Evolutionary conservation across 1,140 invertebrate species (phyloP).

Genomic region (Zaprionus africanus): DNA sequence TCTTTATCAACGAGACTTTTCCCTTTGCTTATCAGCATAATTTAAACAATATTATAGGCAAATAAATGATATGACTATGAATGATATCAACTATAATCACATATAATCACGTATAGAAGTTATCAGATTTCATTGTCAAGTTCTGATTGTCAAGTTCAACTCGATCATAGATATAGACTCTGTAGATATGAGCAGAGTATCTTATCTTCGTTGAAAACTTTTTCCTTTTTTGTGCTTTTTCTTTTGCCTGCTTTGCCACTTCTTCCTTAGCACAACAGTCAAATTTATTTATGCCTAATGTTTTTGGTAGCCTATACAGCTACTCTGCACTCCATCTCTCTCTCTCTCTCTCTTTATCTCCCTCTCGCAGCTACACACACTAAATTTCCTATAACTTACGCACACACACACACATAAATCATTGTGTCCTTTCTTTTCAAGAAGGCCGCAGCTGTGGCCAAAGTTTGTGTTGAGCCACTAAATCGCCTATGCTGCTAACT

Average conservation of each 20-base stretch:
- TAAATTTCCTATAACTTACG: conserved; percentile 25
- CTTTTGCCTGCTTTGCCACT: background rate
- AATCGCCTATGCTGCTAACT: background rate
- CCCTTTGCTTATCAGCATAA: background rate
- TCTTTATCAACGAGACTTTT: background rate
- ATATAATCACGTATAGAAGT: background rate
- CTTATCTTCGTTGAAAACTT: conserved; percentile 22
- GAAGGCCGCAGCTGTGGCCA: conserved; percentile 46
- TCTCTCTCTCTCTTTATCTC: background rate
- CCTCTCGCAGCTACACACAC: background rate
- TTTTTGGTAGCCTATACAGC: conserved; percentile 50
- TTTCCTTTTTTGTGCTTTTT: conserved; percentile 20
- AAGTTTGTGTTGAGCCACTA: conserved; percentile 34
- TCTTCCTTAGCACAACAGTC: conserved; percentile 26
- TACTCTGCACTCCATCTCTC: background rate
- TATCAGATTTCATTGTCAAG: background rate
- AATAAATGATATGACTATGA: background rate
- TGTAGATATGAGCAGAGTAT: conserved; percentile 14
- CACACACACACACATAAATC: conserved; percentile 55
- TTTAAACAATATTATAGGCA: background rate
- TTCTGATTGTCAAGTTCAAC: background rate
- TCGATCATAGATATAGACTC: background rate
- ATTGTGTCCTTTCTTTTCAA: conserved; percentile 35
- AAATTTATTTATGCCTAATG: conserved; percentile 76
- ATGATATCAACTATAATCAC: background rate